Evolutionary conservation across 2,888 invertebrate genomes (phyloP), one percentile per base, ranked within the genome.

Genomic region (Lepetodrilus schrolli): DNA sequence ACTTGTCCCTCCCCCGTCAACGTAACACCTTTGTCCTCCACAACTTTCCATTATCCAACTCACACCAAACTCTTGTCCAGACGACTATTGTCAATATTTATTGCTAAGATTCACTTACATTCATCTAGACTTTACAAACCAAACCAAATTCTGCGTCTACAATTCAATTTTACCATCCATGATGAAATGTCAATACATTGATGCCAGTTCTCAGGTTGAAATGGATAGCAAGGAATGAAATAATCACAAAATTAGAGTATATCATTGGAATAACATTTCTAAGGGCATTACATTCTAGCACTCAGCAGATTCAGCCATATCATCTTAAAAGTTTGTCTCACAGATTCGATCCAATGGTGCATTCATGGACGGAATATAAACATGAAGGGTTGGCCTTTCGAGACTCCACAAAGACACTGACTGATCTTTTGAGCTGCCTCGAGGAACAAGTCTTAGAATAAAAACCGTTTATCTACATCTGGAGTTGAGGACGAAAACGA

Each of bases 71-170:
- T 34, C 26, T 30, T 30, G 26, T 30, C 58, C 58, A 58, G 58
- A 58, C 58, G 30, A 58, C 58, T 30, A 58, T 30, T 58, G 58
- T 58, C 58, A 58, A 58, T 58, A 58, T 58, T 58, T 58, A 58
- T 58, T n/a, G n/a, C 58, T 17, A 23, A 34, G 26, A 17, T 30
- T 34, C 30, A 17, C 58, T 58, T 58, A 30, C 26, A 58, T 58
- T 58, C 58, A n/a, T 17, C 58, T 34, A 58, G 58, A 58, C 58
- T 58, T 58, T 58, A 58, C 58, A 58, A 58, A 58, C 58, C 34
- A n/a, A 30, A 58, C 58, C 34, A 17, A 58, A 30, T 23, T 8
- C 58, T 34, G 17, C 34, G 58, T 58, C 58, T 30, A n/a, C n/a
- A 58, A 58, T 58, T 58, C 58, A 26, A 58, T 58, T 58, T 30